Evolutionary conservation across 2,797 vertebrate genomes (phyloP).

Genomic region (Sorex maritimensis): DNA sequence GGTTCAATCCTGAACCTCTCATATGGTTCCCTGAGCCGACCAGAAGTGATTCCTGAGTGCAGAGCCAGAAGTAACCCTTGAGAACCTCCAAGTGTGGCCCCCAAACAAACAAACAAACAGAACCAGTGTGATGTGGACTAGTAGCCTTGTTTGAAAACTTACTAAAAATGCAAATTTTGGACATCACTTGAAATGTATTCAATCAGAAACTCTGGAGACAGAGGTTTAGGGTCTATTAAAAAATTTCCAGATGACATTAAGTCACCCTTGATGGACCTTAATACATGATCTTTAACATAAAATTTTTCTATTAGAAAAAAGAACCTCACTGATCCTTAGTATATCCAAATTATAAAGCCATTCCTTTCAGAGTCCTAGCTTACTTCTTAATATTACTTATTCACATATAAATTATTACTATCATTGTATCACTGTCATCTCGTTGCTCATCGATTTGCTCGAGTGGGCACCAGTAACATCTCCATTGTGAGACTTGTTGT

Average conservation of each 20-base stretch:
- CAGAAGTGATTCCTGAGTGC: no score
- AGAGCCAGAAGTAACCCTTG: no score
- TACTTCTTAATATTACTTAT: not conserved
- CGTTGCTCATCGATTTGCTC: no score
- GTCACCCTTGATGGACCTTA: not conserved
- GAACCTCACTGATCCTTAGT: not conserved
- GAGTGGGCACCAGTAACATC: no score
- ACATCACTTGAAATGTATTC: not conserved
- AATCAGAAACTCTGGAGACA: not conserved
- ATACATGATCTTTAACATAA: not conserved
- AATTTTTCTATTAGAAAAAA: slow-evolving; percentile 18
- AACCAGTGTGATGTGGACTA: not conserved
- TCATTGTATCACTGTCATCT: no score
- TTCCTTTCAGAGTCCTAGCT: not conserved
- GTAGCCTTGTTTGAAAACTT: not conserved
- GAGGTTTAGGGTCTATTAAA: not conserved
- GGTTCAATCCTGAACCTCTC: no score
- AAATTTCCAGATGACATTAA: not conserved
- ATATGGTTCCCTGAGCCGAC: no score
- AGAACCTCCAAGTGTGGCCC: no score
- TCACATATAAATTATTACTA: not conserved
- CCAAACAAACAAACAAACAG: no score
- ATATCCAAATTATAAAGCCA: not conserved
- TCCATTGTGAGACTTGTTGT: no score
- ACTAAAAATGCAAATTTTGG: not conserved